Evolutionary conservation across 2,888 invertebrate genomes (phyloP), one percentile per base, ranked within the genome.

Genomic region (Enchytraeus crypticus): DNA sequence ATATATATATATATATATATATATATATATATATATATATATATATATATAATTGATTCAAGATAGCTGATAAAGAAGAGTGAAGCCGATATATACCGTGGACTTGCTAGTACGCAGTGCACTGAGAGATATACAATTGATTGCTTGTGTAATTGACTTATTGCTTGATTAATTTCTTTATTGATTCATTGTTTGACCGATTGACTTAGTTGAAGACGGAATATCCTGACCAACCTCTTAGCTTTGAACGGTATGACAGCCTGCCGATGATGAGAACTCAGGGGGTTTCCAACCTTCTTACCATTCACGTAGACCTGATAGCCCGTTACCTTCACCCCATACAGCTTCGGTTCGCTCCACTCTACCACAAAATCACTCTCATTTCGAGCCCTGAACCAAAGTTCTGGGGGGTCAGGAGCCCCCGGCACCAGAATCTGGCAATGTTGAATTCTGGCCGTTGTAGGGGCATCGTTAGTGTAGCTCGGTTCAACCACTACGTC

Each of bases 331-430:
- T 71, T 73, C 54, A 76, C 72, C 27, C 74, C 74, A 65, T 72
- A 76, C 29, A 76, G 64, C 46, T 72, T 65, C 14, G 79, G 79
- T 64, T 79, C 77, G 5, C 74, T 75, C 79, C 79, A 79, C 60
- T 78, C 77, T 38, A 79, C 72, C 27, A 73, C 71, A 68, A 79
- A 75, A 68, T 76, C 75, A 56, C 74, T 73, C 4, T 71, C 69
- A 32, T 70, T 73, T 43, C 71, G 68, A 21, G 74, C 71, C 47
- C 72, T 70, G 2, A 74, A 68, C 72, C 74, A 78, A 59, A 79
- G 73, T 55, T 74, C 73, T 2, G 79, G 78, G 4, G 76, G 66
- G 62, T 78, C 77, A 5, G 78, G 78, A 5, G 75, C 72, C 1
- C 79, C 79, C 1, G 79, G 79, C 5, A 76, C 70, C 66, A 77